Evolutionary conservation across 2,888 invertebrate species (phyloP).

Genomic region (Amiota communis): DNA sequence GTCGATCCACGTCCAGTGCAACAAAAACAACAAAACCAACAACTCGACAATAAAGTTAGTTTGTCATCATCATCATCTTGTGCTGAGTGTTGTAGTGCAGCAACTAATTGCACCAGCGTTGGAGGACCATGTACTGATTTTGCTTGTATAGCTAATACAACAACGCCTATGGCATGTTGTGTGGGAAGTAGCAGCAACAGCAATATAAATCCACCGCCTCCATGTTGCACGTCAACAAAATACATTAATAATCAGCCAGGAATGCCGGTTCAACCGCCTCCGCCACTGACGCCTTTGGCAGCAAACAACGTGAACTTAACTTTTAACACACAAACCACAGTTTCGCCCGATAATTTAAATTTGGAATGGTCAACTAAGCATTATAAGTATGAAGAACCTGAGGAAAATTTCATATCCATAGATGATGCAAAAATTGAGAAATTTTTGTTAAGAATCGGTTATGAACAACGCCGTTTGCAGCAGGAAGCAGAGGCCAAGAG

Average conservation of each 20-base stretch:
- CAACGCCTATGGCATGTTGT: conserved; percentile 32
- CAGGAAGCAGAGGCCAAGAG: conserved; percentile 20
- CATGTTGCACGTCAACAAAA: neutral
- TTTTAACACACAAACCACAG: neutral
- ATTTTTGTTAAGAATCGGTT: conserved; percentile 63
- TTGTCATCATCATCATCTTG: conserved; percentile 27
- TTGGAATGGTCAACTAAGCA: conserved; percentile 14
- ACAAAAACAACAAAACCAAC: conserved; percentile 45
- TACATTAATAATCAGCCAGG: neutral
- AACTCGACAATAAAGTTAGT: neutral
- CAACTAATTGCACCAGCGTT: conserved; percentile 21
- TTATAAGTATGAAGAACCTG: conserved; percentile 67
- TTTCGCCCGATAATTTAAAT: conserved; percentile 20
- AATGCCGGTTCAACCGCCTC: no score
- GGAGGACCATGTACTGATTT: conserved; percentile 28
- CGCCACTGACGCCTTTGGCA: neutral
- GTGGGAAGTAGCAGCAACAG: conserved; percentile 25
- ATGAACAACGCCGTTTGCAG: conserved; percentile 55
- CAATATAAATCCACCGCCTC: conserved; percentile 10
- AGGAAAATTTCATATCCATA: conserved; percentile 71
- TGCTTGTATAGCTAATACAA: conserved; percentile 4
- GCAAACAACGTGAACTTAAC: neutral
- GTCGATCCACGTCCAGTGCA: conserved; percentile 48
- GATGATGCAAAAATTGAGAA: conserved; percentile 70
- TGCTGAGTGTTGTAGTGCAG: conserved; percentile 33